Percentiles rank a stretch among this genome's conserved stretches.
phyloP scores from a whole-genome alignment of 2,888 invertebrate species.

The Caenorhabditis sp. region DNA sequence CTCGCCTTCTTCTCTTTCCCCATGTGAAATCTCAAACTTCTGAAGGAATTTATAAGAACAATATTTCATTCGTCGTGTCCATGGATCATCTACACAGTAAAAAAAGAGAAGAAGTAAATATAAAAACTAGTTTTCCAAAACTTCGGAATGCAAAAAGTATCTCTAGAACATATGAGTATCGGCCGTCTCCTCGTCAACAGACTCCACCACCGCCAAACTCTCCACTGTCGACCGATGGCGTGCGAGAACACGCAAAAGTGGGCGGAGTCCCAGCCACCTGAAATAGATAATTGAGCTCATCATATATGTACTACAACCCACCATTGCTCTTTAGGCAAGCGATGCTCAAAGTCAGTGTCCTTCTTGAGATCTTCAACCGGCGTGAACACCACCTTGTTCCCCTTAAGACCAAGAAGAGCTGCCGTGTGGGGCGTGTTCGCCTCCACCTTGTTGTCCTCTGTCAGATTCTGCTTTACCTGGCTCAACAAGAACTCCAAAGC shows the following conservation, averaged over 20 bases:
- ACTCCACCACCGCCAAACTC: slow-evolving; percentile 71
- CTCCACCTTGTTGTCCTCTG: slow-evolving; percentile 67
- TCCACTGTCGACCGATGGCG: slow-evolving; percentile 82
- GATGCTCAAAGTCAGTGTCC: slow-evolving; percentile 83
- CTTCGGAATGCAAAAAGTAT: no score
- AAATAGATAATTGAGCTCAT: no score
- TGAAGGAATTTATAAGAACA: no score
- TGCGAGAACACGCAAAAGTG: slow-evolving; percentile 80
- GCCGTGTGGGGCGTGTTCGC: slow-evolving; percentile 75
- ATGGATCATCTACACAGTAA: no score
- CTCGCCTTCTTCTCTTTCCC: no score
- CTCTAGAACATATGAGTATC: slow-evolving; percentile 61
- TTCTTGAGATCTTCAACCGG: slow-evolving; percentile 79
- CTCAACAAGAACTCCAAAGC: slow-evolving; percentile 92
- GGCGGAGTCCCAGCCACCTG: slow-evolving; percentile 80
- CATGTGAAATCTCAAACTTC: no score
- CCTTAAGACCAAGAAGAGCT: slow-evolving; percentile 80
- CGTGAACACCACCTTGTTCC: slow-evolving; percentile 78
- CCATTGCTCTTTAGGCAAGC: slow-evolving; percentile 84
- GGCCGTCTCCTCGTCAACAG: slow-evolving; percentile 58
- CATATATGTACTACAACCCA: no score
- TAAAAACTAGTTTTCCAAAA: no score
- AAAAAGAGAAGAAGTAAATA: no score
- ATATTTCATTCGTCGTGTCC: no score
- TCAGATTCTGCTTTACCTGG: slow-evolving; percentile 70